Percentiles rank a stretch among this genome's conserved stretches.
phyloP scores from a whole-genome alignment of 2,888 invertebrate genomes.

The Fragum sueziense region DNA sequence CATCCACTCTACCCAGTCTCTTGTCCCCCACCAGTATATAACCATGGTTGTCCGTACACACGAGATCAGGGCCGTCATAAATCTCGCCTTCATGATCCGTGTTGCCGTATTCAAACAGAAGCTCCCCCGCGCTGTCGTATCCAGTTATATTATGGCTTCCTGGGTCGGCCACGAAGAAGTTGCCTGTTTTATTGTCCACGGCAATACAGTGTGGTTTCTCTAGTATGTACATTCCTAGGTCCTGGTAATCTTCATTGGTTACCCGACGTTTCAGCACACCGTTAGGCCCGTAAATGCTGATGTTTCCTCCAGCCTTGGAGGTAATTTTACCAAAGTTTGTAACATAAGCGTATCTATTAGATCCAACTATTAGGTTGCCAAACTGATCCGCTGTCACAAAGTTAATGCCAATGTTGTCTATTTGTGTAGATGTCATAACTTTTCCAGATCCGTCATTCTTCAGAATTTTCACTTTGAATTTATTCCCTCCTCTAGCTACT shows the following conservation, averaged over 20 bases:
- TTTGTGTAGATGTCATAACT: constrained; percentile 67
- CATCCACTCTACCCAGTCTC: constrained; percentile 71
- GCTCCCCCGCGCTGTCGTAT: constrained; percentile 66
- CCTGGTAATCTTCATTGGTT: constrained; percentile 74
- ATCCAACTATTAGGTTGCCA: constrained; percentile 71
- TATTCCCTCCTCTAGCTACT: constrained; percentile 73
- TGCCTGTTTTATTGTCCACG: constrained; percentile 63
- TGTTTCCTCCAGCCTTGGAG: constrained; percentile 73
- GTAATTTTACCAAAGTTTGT: constrained; percentile 68
- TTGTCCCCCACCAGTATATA: constrained; percentile 75
- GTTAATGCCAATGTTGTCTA: constrained; percentile 75
- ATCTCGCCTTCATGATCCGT: constrained; percentile 69
- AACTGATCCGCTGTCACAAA: constrained; percentile 69
- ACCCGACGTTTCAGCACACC: constrained; percentile 67
- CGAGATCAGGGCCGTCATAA: constrained; percentile 74
- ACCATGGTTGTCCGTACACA: constrained; percentile 68
- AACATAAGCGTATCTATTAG: constrained; percentile 71
- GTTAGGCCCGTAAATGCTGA: constrained; percentile 69
- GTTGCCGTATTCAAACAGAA: constrained; percentile 74
- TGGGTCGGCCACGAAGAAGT: constrained; percentile 72
- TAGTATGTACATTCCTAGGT: constrained; percentile 65
- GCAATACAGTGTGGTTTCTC: constrained; percentile 73
- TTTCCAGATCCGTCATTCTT: constrained; percentile 70
- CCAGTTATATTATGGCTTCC: constrained; percentile 72
- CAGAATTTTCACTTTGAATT: constrained; percentile 75